Conservation (phyloP, 2,113 vertebrate species). For the Charadrius vociferus region DNA sequence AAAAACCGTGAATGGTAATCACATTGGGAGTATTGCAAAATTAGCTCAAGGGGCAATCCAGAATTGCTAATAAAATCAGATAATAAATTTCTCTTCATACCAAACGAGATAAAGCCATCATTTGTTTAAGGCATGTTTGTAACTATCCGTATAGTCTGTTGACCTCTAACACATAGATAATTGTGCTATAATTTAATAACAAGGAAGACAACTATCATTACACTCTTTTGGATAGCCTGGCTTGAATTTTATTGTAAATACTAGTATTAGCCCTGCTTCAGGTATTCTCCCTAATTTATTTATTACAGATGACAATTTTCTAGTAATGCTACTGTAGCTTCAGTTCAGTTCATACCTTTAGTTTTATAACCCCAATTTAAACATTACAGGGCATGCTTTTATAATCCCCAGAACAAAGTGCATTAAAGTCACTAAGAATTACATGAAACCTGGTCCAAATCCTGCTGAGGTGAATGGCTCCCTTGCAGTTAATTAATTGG, state of each 20-base stretch:
- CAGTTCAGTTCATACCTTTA: not conserved
- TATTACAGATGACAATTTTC: not conserved
- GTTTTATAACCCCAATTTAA: not conserved
- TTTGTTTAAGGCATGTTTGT: not conserved
- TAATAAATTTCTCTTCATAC: not conserved
- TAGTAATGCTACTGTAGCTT: not conserved
- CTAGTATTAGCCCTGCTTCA: not conserved
- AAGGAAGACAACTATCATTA: not conserved
- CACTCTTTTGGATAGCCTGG: not conserved
- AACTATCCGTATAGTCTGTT: not conserved
- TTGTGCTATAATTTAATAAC: not conserved
- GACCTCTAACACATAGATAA: not conserved
- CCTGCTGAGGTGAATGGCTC: not conserved
- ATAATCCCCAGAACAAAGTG: not conserved
- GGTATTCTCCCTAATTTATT: not conserved
- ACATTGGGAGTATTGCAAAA: not conserved
- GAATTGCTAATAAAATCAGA: not conserved
- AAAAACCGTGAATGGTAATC: not conserved
- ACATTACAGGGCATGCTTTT: not conserved
- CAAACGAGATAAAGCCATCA: not conserved
- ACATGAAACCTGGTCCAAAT: not conserved
- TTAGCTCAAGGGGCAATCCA: not conserved
- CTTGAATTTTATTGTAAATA: not conserved
- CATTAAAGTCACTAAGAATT: not conserved
- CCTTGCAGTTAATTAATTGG: not conserved